phyloP scores from a whole-genome alignment of 2,797 vertebrate species.

The Diceros bicornis region DNA sequence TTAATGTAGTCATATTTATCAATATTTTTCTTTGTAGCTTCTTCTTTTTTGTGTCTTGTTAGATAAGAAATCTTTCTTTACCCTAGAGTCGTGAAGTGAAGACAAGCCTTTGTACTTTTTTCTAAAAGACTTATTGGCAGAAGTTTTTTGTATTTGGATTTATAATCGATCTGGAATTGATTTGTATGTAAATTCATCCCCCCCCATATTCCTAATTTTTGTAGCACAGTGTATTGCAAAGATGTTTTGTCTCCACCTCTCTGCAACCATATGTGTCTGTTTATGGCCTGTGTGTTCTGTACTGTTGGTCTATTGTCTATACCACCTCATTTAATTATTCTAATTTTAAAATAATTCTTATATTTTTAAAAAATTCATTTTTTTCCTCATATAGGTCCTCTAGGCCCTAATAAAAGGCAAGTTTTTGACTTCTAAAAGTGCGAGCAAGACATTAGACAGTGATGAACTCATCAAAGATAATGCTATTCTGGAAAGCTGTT shows the following conservation, averaged over 20 bases:
- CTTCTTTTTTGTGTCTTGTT: not conserved
- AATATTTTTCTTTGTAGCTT: not conserved
- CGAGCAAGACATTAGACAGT: not conserved
- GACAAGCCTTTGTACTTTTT: not conserved
- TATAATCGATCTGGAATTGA: not conserved
- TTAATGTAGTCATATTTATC: not conserved
- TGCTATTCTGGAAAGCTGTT: not conserved
- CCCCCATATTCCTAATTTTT: not conserved
- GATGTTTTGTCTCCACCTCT: not conserved
- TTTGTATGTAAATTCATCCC: not conserved
- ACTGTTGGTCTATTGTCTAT: not conserved
- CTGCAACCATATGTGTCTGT: not conserved
- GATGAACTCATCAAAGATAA: not conserved
- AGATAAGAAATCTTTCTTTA: not conserved
- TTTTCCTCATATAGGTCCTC: not conserved
- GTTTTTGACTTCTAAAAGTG: not conserved
- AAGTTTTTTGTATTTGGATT: not conserved
- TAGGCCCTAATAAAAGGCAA: not conserved
- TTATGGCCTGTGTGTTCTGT: not conserved
- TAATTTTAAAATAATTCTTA: not conserved
- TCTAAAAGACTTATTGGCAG: not conserved
- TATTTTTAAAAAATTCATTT: not conserved
- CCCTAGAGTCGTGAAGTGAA: not conserved
- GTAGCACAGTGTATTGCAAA: not conserved
- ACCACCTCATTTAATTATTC: not conserved